Evolutionary conservation across 2,797 vertebrate species (phyloP).

Genomic region (Merluccius polli): DNA sequence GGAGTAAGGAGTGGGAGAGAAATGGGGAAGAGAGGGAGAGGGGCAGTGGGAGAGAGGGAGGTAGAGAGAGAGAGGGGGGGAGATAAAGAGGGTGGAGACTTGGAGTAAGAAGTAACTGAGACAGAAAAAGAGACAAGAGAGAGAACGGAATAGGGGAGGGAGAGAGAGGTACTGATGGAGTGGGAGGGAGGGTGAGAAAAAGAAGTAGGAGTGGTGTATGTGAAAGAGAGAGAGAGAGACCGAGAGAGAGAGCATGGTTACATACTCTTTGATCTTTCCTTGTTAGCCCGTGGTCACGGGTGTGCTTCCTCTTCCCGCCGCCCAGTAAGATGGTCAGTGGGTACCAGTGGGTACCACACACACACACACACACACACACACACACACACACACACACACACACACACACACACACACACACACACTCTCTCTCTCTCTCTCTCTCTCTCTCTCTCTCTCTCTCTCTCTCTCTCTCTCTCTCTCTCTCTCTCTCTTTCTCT

Average conservation of each 20-base stretch:
- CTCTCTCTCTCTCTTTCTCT: conserved; percentile 19
- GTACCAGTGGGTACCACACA: too few relatives aligned
- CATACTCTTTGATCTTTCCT: conserved; percentile 76
- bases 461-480: conserved; percentile 31
- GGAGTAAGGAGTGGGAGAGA: conserved; percentile 10
- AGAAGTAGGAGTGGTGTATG: too few relatives aligned
- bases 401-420: too few relatives aligned
- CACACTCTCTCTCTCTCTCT: conserved; percentile 17
- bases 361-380: too few relatives aligned
- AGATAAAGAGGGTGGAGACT: too few relatives aligned
- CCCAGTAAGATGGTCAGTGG: conserved; percentile 62
- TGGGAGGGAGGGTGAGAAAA: too few relatives aligned
- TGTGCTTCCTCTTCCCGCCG: conserved; percentile 57
- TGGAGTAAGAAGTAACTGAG: too few relatives aligned
- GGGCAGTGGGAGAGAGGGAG: neutral
- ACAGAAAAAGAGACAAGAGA: neutral
- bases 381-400: too few relatives aligned
- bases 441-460: conserved; percentile 1
- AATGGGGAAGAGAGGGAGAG: conserved; percentile 26
- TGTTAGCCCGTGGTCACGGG: conserved; percentile 69
- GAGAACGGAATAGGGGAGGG: conserved; percentile 32
- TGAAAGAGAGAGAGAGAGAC: conserved; percentile 34
- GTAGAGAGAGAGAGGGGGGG: too few relatives aligned
- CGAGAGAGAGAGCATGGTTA: conserved; percentile 70
- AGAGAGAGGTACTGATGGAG: too few relatives aligned